Base-by-base conservation (phyloP, 2,113 vertebrate species). In the Patagioenas fasciata region DNA sequence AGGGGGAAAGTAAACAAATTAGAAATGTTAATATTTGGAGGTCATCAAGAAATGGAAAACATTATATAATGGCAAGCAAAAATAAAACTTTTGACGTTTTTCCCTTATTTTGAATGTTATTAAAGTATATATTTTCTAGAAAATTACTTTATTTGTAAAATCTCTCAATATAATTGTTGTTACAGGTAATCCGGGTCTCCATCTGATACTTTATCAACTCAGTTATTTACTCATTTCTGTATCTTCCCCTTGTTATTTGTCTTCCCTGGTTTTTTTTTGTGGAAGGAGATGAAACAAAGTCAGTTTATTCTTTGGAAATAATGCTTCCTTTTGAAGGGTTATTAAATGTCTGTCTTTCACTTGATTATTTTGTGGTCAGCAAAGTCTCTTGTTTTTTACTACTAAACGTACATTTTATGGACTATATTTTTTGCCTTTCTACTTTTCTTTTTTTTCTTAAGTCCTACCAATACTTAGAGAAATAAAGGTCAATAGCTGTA, bases 381-480 rank as follows among this genome's bases (percentile, higher is more conserved):
- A 79, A 96, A 97, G 75, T 93, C 67, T 53, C 93, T 95, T 97
- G 83, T 58, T 95, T 96, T 97, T 97, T 96, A 95, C 64, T 92
- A 66, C 80, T 91, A 97, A 97, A 94, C 92, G 67, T 84, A 73
- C 60, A 75, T 78, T 97, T 97, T 97, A 92, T 91, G 44, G 78
- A 84, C 89, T 70, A 50, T 38, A 71, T 84, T 94, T 93, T 90
- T 10, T 51, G 13, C 12, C 23, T 51, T 57, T 74, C 31, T 8
- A 7, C n/a, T 28, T 8, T 32, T 16, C 6, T 10, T 28, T 69
- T 6, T 10, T 28, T 69, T 42, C 11, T 70, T 79, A 57, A 77
- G 29, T 85, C 28, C 26, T 34, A 60, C 16, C 38, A 83, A 20
- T 77, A 19, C 38, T 96, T 88, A 62, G 32, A 75, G 62, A 62